Percentiles rank a stretch among this genome's conserved stretches.
phyloP scores from a whole-genome alignment of 1,140 invertebrate species.

The Drosophila triauraria region DNA sequence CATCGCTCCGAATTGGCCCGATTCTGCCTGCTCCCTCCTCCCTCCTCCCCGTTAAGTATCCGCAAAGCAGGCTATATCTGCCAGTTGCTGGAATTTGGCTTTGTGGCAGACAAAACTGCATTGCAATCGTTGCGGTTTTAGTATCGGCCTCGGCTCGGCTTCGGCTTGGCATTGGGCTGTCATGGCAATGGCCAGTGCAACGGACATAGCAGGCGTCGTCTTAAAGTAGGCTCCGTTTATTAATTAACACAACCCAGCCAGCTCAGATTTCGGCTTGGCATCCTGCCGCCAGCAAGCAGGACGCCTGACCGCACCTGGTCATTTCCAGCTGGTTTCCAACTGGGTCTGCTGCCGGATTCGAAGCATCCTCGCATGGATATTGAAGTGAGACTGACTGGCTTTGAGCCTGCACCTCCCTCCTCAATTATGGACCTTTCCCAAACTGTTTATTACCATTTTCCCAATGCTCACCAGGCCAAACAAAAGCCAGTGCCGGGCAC shows the following conservation, averaged over 20 bases:
- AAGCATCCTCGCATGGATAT: conserved; percentile 9
- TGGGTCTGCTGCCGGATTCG: background rate
- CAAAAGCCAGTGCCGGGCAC: conserved; percentile 15
- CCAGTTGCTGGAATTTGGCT: conserved; percentile 38
- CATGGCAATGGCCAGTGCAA: conserved; percentile 38
- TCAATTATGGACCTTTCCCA: conserved; percentile 27
- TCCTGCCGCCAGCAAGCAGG: background rate
- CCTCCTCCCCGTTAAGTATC: conserved; percentile 51
- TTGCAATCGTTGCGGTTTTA: conserved; percentile 58
- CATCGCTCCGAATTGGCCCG: conserved; percentile 5
- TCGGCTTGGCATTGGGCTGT: conserved; percentile 8
- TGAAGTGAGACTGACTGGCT: conserved; percentile 18
- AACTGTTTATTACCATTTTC: conserved; percentile 28
- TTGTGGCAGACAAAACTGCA: conserved; percentile 53
- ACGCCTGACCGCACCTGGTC: conserved; percentile 23
- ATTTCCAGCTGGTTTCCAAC: background rate
- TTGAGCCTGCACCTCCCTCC: conserved; percentile 2
- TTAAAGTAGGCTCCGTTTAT: conserved; percentile 64
- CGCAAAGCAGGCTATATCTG: conserved; percentile 54
- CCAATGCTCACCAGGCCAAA: conserved; percentile 18
- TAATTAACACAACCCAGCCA: conserved; percentile 49
- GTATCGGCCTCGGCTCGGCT: conserved; percentile 19
- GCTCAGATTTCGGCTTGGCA: conserved; percentile 7
- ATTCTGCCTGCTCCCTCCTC: conserved; percentile 11
- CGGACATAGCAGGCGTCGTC: conserved; percentile 39